Evolutionary conservation across 2,888 invertebrate genomes (phyloP), one percentile per base, ranked within the genome.

Genomic region (Seira ritae): DNA sequence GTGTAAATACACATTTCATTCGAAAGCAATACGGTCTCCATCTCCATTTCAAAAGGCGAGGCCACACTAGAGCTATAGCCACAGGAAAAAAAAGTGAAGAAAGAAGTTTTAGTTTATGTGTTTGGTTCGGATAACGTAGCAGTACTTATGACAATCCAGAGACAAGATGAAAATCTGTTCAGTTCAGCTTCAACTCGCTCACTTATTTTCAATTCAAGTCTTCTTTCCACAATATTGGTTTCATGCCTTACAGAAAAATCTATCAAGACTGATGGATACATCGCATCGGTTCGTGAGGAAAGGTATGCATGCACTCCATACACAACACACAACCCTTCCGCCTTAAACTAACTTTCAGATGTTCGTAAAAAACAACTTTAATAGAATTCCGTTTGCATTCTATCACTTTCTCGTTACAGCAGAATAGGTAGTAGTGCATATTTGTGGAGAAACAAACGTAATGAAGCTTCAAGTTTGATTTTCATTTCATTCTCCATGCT

Each of bases 191-290:
- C 79, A 67, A 78, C 71, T 66, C 72, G 80, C 19, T 67, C 65
- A 62, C 62, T 62, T 80, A 74, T 75, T 80, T 80, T 74, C 70
- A 74, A 74, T 80, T 80, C 80, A 70, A 80, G 80, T 69, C 74
- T 74, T 42, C 55, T 70, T n/a, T 74, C 65, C 55, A 73, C 22
- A 80, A 74, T 80, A 74, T 75, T 74, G 74, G 74, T 80, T 80
- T 80, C 62, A 46, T 74, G 74, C 74, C 80, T 80, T 46, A 62
- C 8, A 80, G 74, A 65, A 75, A n/a, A 80, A 75, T 70, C 74
- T 80, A 80, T 80, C 74, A 80, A 80, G 74, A 75, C 62, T 74
- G 69, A 80, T 75, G 80, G 69, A 60, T 78, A 62, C 66, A 31
- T 8, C 2, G 8, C 31, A 31, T 31, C 31, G 31, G 31, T 31